Evolutionary conservation across 1,140 invertebrate species (phyloP).

Genomic region (Aradophagus sp.): DNA sequence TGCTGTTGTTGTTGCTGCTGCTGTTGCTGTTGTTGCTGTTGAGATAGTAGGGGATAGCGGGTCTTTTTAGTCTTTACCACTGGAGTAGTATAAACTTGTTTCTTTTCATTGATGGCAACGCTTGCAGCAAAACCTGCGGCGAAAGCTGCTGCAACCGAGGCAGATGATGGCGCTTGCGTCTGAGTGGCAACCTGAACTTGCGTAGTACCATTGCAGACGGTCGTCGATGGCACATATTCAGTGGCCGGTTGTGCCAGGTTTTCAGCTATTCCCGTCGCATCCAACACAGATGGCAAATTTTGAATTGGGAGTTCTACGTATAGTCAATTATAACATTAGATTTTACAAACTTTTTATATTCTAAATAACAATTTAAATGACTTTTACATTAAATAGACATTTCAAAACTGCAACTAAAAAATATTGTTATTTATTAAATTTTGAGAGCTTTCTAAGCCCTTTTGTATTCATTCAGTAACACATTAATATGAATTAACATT

Average conservation of each 20-base stretch:
- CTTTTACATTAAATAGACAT: too few relatives aligned
- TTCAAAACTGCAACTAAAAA: too few relatives aligned
- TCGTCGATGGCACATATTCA: constrained; percentile 59
- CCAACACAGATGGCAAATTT: constrained; percentile 60
- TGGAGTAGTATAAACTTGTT: constrained; percentile 69
- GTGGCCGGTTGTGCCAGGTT: constrained; percentile 59
- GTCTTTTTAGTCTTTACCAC: constrained; percentile 69
- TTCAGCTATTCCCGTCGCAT: constrained; percentile 56
- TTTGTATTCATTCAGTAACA: too few relatives aligned
- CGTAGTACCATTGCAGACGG: constrained; percentile 62
- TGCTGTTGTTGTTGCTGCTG: constrained; percentile 47
- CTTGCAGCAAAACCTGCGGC: constrained; percentile 46
- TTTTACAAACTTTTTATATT: too few relatives aligned
- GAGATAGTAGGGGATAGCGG: constrained; percentile 72
- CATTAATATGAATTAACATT: too few relatives aligned
- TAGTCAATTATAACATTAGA: too few relatives aligned
- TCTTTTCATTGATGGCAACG: constrained; percentile 62
- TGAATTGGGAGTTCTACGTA: constrained; percentile 65
- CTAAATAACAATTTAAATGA: too few relatives aligned
- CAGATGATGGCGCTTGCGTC: constrained; percentile 72
- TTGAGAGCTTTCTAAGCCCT: too few relatives aligned
- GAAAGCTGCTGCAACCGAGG: constrained; percentile 37
- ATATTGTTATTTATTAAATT: too few relatives aligned
- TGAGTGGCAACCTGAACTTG: constrained; percentile 79
- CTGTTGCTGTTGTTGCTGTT: constrained; percentile 30